These are phyloP conservation scores for Drosophila nannoptera DNA, from an alignment of 1,140 invertebrate genomes.

Conservation along the genomic window DNA sequence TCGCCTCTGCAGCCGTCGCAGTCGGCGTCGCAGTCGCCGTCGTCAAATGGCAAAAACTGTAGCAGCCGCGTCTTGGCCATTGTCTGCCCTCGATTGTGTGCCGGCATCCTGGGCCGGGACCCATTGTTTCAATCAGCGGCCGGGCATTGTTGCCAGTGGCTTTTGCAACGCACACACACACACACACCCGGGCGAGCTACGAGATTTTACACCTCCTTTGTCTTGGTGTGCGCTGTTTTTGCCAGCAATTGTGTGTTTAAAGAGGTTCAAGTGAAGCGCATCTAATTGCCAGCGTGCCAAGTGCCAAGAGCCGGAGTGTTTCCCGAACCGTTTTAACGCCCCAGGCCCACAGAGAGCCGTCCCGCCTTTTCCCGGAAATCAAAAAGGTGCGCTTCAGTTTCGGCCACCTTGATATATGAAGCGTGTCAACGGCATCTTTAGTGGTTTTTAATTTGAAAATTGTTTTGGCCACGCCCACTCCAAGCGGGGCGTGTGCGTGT, in stretches of 20 bases:
- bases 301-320: slow-evolving; percentile 52
- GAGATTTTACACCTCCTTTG: slow-evolving; percentile 73
- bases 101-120: slow-evolving; percentile 52
- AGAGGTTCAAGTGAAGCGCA: slow-evolving; percentile 76
- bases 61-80: slow-evolving; percentile 54
- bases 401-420: slow-evolving; percentile 64
- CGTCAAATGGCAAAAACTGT: slow-evolving; percentile 60
- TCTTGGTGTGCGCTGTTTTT: slow-evolving; percentile 51
- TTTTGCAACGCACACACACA: slow-evolving; percentile 60
- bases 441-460: slow-evolving; percentile 77
- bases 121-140: slow-evolving; percentile 72
- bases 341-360: slow-evolving; percentile 9
- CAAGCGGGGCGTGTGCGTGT: slow-evolving; percentile 55
- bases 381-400: slow-evolving; percentile 58
- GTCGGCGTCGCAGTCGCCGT: slow-evolving; percentile 33
- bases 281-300: slow-evolving; percentile 73
- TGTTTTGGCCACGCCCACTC: slow-evolving; percentile 61
- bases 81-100: slow-evolving; percentile 33
- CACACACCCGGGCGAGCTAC: slow-evolving; percentile 39
- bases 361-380: slow-evolving; percentile 70
- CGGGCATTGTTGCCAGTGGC: slow-evolving; percentile 62
- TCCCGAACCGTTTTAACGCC: slow-evolving; percentile 61
- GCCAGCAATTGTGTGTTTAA: slow-evolving; percentile 71
- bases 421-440: slow-evolving; percentile 75
- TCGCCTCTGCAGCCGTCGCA: slow-evolving; percentile 18